Evolutionary conservation across 2,113 vertebrate genomes (phyloP).

Genomic region (Arvicanthis niloticus): DNA sequence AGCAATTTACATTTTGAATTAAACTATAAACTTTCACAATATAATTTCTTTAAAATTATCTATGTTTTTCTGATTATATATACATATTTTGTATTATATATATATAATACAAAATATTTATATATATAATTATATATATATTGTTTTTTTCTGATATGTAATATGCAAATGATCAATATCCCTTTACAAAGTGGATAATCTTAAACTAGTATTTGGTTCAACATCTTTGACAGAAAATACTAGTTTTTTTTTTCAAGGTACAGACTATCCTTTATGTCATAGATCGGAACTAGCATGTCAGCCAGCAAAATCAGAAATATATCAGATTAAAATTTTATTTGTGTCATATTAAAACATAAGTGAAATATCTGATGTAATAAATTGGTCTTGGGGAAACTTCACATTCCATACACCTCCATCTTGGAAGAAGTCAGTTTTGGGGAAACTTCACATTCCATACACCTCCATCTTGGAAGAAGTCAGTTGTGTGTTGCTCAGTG

Average conservation of each 20-base stretch:
- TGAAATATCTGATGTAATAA: not conserved
- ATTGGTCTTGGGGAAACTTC: not conserved
- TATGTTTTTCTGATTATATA: not conserved
- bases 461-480: not conserved
- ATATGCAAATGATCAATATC: not conserved
- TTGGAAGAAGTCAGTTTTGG: not conserved
- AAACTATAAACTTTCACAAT: not conserved
- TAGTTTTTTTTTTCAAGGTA: not conserved
- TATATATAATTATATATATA: no score
- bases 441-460: not conserved
- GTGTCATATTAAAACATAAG: not conserved
- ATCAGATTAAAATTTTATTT: not conserved
- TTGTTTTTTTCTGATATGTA: not conserved
- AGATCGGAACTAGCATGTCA: not conserved
- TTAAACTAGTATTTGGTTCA: not conserved
- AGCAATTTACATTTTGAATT: not conserved
- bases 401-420: not conserved
- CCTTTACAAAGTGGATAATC: not conserved
- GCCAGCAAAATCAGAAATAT: not conserved
- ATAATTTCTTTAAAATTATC: not conserved
- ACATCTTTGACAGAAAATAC: not conserved
- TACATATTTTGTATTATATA: no score
- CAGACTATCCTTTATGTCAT: not conserved
- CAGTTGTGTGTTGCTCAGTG: rapidly evolving
- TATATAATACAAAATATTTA: no score